Percentiles rank a stretch among this genome's conserved stretches.
Evolutionary conservation across 2,888 invertebrate genomes (phyloP).

Genomic region (Clanis bilineata): DNA sequence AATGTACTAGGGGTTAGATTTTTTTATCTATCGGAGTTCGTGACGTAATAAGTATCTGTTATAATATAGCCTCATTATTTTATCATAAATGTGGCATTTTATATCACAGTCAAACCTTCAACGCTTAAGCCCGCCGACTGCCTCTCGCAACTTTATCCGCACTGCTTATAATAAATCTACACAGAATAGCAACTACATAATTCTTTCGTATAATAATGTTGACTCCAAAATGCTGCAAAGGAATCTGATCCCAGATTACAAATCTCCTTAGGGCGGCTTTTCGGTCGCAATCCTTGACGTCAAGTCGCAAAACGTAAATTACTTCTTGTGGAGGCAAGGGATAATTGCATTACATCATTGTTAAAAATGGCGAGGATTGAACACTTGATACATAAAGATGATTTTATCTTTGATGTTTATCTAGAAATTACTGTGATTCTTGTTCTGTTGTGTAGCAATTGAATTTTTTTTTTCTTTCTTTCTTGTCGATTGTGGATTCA

Average conservation of each 20-base stretch:
- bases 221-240: not conserved
- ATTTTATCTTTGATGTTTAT: too few species aligned
- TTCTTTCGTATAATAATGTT: not conserved
- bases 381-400: not conserved
- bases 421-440: not conserved
- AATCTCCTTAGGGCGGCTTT: slow-evolving; percentile 4
- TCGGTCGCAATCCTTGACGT: slow-evolving; percentile 9
- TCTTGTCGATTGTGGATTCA: not conserved
- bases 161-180: not conserved
- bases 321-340: not conserved
- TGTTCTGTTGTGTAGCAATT: not conserved
- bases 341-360: not conserved
- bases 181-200: not conserved
- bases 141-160: not conserved
- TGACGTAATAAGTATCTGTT: too few species aligned
- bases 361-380: too few species aligned
- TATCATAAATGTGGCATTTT: too few species aligned
- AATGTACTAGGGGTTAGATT: too few species aligned
- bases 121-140: too few species aligned
- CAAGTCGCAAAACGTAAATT: slow-evolving; percentile 14
- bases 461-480: not conserved
- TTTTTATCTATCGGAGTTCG: too few species aligned
- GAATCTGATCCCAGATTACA: slow-evolving; percentile 7
- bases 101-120: too few species aligned
- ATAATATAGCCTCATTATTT: too few species aligned